Evolutionary conservation across 2,888 invertebrate genomes (phyloP).

Genomic region (Cetonia aurata): DNA sequence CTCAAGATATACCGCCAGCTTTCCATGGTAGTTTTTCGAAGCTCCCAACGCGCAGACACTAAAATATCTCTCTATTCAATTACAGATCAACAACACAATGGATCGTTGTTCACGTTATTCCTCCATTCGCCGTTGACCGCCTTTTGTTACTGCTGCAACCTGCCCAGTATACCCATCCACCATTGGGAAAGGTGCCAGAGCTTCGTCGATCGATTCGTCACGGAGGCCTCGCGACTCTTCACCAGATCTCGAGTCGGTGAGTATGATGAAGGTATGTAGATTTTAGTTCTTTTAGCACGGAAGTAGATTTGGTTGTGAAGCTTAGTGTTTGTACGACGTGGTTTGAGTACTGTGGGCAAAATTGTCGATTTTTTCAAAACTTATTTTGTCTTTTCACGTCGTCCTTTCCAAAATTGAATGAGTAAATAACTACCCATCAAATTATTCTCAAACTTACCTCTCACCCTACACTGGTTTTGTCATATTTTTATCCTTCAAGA

Average conservation of each 20-base stretch:
- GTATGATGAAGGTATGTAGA: constrained; percentile 62
- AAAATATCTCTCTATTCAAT: neutral
- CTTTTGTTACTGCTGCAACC: constrained; percentile 91
- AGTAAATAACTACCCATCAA: too few species aligned
- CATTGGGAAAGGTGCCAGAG: constrained; percentile 93
- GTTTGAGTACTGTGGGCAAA: too few species aligned
- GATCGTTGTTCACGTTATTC: constrained; percentile 94
- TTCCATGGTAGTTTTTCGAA: constrained; percentile 76
- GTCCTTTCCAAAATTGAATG: too few species aligned
- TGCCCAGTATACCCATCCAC: constrained; percentile 85
- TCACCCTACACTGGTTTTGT: too few species aligned
- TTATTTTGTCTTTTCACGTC: too few species aligned
- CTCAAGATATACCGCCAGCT: constrained; percentile 87
- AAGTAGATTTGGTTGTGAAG: constrained; percentile 7
- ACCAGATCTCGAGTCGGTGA: constrained; percentile 86
- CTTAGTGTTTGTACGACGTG: neutral
- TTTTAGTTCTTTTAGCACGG: constrained; percentile 37
- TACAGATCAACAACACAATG: constrained; percentile 85
- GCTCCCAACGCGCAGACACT: neutral
- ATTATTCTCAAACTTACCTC: too few species aligned
- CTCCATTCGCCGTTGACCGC: constrained; percentile 94
- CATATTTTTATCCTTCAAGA: too few species aligned
- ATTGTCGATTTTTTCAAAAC: too few species aligned
- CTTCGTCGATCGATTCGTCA: constrained; percentile 89
- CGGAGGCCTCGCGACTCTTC: constrained; percentile 87